These are phyloP conservation scores for Ceratosolen solmsi DNA, from an alignment of 1,140 invertebrate species.

Conservation along the genomic window DNA sequence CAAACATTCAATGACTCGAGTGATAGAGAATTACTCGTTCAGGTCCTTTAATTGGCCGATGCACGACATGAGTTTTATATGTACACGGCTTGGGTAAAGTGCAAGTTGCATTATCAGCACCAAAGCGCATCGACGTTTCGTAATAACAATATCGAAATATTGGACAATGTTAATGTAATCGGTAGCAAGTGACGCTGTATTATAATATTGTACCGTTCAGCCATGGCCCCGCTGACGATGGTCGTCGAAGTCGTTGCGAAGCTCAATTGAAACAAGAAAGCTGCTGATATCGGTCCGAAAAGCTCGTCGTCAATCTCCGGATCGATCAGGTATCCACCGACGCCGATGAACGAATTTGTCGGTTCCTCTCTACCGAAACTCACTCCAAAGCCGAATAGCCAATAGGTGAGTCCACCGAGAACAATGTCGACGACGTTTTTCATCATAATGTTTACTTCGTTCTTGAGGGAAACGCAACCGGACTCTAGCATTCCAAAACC, in stretches of 20 bases:
- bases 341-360: slow-evolving; percentile 83
- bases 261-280: slow-evolving; percentile 90
- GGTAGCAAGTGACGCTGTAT: no score
- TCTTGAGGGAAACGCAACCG: slow-evolving; percentile 93
- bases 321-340: slow-evolving; percentile 81
- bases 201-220: slow-evolving; percentile 85
- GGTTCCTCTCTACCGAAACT: slow-evolving; percentile 85
- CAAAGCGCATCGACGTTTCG: no score
- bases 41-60: no score
- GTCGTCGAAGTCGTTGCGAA: slow-evolving; percentile 94
- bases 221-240: slow-evolving; percentile 93
- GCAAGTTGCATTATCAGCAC: no score
- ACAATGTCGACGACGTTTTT: slow-evolving; percentile 95
- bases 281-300: slow-evolving; percentile 86
- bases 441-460: slow-evolving; percentile 98
- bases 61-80: no score
- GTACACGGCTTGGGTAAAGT: no score
- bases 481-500: slow-evolving; percentile 94
- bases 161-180: no score
- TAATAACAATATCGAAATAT: no score
- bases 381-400: slow-evolving; percentile 94
- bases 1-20: no score
- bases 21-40: no score
- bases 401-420: slow-evolving; percentile 93
- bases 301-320: slow-evolving; percentile 78